Conservation (phyloP, 1,140 invertebrate species). For the Dendrolimus punctatus region DNA sequence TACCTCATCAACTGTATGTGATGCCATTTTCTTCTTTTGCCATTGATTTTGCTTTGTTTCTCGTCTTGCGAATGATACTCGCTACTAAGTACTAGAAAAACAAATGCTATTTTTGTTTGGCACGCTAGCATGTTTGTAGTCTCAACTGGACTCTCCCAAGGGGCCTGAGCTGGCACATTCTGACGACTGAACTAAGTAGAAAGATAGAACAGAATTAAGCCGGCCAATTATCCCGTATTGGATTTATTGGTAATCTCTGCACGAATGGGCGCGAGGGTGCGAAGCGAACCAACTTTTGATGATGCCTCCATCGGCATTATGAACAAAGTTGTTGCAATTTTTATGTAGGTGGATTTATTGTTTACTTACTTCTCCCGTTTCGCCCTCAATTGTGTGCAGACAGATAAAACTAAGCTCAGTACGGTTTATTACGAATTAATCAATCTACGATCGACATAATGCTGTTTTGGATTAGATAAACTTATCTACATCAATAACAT, state of each 20-base stretch:
- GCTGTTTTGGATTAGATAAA: conserved; percentile 25
- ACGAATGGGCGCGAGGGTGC: conserved; percentile 69
- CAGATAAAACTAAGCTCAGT: conserved; percentile 50
- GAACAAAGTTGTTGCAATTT: conserved; percentile 70
- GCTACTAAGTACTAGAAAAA: conserved; percentile 27
- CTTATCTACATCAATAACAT: conserved; percentile 12
- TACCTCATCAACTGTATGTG: conserved; percentile 36
- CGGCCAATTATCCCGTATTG: conserved; percentile 71
- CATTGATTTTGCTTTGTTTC: conserved; percentile 26
- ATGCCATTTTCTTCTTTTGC: conserved; percentile 48
- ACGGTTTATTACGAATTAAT: conserved; percentile 51
- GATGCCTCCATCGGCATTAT: conserved; percentile 66
- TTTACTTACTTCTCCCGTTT: conserved; percentile 57
- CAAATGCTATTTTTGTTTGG: conserved; percentile 53
- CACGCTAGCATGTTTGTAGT: conserved; percentile 44
- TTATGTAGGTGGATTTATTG: conserved; percentile 69
- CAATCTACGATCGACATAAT: conserved; percentile 41
- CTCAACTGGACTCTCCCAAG: conserved; percentile 56
- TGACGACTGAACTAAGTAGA: conserved; percentile 71
- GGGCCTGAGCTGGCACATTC: conserved; percentile 67
- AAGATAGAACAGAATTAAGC: conserved; percentile 72
- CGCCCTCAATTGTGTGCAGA: conserved; percentile 45
- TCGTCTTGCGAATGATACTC: conserved; percentile 32
- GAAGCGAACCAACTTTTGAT: conserved; percentile 68
- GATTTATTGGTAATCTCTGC: conserved; percentile 72